phyloP scores from a whole-genome alignment of 1,140 invertebrate genomes.

The Orussus abietinus region DNA sequence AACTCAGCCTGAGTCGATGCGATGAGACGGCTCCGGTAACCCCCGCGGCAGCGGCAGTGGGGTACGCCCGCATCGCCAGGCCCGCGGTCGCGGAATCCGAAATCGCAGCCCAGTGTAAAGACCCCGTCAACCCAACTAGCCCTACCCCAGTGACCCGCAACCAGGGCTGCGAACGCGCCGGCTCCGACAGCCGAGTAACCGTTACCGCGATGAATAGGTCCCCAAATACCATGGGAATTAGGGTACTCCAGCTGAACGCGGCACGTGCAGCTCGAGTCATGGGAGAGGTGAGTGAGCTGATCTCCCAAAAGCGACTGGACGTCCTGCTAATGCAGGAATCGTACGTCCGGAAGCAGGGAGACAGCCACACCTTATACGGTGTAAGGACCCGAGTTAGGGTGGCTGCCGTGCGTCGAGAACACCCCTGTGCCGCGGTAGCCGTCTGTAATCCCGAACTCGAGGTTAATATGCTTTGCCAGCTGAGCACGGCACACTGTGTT shows the following conservation, averaged over 20 bases:
- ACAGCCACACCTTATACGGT: slow-evolving; percentile 3
- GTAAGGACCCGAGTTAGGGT: neutral
- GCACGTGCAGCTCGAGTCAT: slow-evolving; percentile 1
- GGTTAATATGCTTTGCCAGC: slow-evolving; percentile 2
- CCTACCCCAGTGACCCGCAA: no score
- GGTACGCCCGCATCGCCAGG: no score
- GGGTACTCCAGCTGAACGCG: slow-evolving; percentile 9
- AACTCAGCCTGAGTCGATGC: no score
- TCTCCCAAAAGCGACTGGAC: slow-evolving; percentile 6
- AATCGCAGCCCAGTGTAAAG: no score
- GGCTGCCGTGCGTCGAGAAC: neutral
- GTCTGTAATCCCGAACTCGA: neutral
- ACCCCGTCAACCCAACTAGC: no score
- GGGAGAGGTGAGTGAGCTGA: slow-evolving; percentile 6
- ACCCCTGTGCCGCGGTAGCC: neutral
- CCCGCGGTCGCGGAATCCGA: no score
- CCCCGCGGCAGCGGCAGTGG: no score
- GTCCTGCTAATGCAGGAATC: slow-evolving; percentile 14
- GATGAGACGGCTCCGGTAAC: no score
- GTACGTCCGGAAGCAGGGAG: neutral
- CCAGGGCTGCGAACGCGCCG: no score
- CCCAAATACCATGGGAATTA: neutral
- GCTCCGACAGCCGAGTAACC: no score
- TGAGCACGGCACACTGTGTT: slow-evolving; percentile 11
- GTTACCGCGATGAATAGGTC: no score